Evolutionary conservation across 1,140 invertebrate species (phyloP).

Genomic region (Limonius californicus): DNA sequence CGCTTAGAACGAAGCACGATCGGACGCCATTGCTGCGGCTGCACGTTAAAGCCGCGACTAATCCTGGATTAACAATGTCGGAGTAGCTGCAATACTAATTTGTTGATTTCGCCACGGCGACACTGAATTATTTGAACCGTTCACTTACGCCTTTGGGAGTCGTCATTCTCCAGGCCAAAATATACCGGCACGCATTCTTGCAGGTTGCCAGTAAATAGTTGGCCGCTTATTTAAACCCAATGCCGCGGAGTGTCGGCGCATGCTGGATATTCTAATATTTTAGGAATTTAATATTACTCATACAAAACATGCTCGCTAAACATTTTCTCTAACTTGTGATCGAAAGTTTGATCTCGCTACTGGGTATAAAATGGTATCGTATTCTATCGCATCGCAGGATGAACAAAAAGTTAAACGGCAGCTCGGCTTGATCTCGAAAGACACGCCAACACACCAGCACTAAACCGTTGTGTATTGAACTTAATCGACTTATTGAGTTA

Average conservation of each 20-base stretch:
- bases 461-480: too few relatives aligned
- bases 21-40: conserved; percentile 42
- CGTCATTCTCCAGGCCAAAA: conserved; percentile 9
- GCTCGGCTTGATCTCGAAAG: not conserved
- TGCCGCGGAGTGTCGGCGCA: conserved; percentile 9
- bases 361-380: not conserved
- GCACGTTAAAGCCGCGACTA: conserved; percentile 41
- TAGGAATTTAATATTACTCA: conserved; percentile 34
- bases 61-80: conserved; percentile 47
- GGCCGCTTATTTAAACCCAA: conserved; percentile 18
- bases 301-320: conserved; percentile 17
- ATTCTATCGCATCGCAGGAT: not conserved
- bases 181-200: conserved; percentile 16
- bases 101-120: conserved; percentile 47
- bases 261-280: conserved; percentile 28
- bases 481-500: too few relatives aligned
- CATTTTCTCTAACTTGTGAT: conserved; percentile 14
- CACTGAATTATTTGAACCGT: conserved; percentile 46
- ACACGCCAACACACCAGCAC: too few relatives aligned
- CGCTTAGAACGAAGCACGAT: conserved; percentile 18
- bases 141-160: conserved; percentile 32
- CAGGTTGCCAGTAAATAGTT: conserved; percentile 23
- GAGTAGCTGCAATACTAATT: conserved; percentile 49
- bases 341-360: not conserved
- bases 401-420: not conserved